Conservation (phyloP, 53 echinoderm and acorn worm species). For the Actinopyga echinites region DNA sequence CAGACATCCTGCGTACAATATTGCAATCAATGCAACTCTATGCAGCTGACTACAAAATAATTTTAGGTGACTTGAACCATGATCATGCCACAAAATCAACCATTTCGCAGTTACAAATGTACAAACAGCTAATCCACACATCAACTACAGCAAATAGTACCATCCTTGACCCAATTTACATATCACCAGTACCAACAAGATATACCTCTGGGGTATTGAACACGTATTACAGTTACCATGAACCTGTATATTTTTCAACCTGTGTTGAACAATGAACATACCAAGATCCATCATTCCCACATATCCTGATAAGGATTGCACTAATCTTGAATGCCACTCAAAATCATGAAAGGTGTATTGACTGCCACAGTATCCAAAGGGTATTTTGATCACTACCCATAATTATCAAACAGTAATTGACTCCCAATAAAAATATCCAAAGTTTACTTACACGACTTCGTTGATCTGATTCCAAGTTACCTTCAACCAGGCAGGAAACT, state of each 20-base stretch:
- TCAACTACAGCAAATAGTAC: neutral
- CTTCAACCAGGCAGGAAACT: no score
- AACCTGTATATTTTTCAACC: conserved; percentile 12
- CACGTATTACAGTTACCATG: conserved; percentile 16
- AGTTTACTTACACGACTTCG: no score
- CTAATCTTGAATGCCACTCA: no score
- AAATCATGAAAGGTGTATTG: no score
- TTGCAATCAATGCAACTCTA: neutral
- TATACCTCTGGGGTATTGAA: neutral
- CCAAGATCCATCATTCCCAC: no score
- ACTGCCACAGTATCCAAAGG: no score
- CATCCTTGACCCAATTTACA: neutral
- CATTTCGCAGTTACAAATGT: neutral
- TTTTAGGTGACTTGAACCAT: conserved; percentile 17
- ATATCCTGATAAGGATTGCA: no score
- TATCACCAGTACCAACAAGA: neutral
- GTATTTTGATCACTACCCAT: no score
- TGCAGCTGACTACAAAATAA: conserved; percentile 3
- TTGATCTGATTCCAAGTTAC: no score
- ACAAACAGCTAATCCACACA: neutral
- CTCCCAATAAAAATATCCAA: no score
- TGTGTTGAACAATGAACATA: neutral
- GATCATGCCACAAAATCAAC: neutral
- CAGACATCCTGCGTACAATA: neutral
- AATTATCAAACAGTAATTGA: no score